Evolutionary conservation across 2,888 invertebrate species (phyloP).

Genomic region (Epinotia nisella): DNA sequence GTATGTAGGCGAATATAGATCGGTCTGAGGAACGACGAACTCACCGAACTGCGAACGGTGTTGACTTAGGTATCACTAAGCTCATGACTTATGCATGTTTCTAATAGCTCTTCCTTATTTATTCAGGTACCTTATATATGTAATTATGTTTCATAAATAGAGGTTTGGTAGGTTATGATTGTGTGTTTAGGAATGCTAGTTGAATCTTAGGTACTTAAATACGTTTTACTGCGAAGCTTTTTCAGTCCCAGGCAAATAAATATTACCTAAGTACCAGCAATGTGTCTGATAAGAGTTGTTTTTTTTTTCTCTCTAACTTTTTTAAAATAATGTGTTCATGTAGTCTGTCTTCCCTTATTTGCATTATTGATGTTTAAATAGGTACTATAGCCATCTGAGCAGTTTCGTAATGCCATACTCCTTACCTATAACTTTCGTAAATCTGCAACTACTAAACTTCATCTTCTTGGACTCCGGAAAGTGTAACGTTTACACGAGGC

Average conservation of each 20-base stretch:
- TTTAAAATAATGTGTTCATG: background rate
- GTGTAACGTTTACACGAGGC: too few relatives aligned
- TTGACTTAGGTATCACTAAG: conserved; percentile 42
- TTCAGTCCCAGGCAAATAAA: too few relatives aligned
- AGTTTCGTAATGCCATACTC: too few relatives aligned
- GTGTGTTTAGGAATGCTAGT: background rate
- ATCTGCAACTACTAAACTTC: too few relatives aligned
- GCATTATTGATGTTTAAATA: background rate
- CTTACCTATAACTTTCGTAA: too few relatives aligned
- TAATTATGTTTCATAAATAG: conserved; percentile 15
- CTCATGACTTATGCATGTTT: conserved; percentile 43
- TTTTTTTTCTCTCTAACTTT: background rate
- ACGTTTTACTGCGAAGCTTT: background rate
- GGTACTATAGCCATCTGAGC: too few relatives aligned
- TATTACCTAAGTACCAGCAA: too few relatives aligned
- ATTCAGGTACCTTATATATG: conserved; percentile 38
- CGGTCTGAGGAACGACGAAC: background rate
- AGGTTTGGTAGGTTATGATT: conserved; percentile 9
- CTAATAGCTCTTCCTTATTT: conserved; percentile 37
- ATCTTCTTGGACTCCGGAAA: too few relatives aligned
- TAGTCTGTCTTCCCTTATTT: background rate
- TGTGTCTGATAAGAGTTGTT: background rate
- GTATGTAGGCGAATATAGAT: conserved; percentile 4
- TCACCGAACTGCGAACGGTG: conserved; percentile 43
- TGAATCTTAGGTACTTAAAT: background rate